Base-by-base conservation (phyloP, 1,140 invertebrate species). In the Solenopsis fugax region DNA sequence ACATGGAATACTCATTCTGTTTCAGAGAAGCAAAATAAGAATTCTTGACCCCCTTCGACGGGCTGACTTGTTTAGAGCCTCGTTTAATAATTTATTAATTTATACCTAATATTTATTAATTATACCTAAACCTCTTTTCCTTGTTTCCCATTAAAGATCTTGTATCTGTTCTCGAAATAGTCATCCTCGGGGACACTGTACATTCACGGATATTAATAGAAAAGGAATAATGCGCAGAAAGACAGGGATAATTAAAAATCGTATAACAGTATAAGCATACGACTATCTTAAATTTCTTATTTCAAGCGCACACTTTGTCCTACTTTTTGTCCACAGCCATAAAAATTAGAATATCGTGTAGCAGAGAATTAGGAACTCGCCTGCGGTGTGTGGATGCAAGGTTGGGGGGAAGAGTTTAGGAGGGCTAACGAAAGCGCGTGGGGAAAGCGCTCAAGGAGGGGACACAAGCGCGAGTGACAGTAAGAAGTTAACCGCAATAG, bases 101-200 rank as follows among this genome's bases (percentile, higher is more conserved):
- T n/a, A n/a, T n/a, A n/a, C n/a, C n/a, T n/a, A n/a, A n/a, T n/a
- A n/a, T n/a, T n/a, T n/a, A n/a, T n/a, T n/a, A n/a, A n/a, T n/a
- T n/a, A n/a, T n/a, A n/a, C n/a, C n/a, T 73, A 72, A 65, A n/a
- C 0, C 1, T 1, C 48, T 75, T 41, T 67, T 60, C 50, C 60
- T 69, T 73, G 64, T 76, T 64, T 12, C 50, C 13, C 82, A 71
- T 87, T 52, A 41, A 50, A 73, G 72, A 52, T 89, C 88, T 87
- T 76, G 29, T 89, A 92, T 90, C 85, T 91, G 45, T 4, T 13
- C 34, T 85, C 48, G 50, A 60, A 60, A 54, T 77, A 24, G 56
- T 76, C 56, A 12, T 48, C 45, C 41, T 13, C 41, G 41, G 7
- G 4, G 41, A 41, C 7, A 6, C 41, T 41, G 41, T 41, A 41